phyloP scores from a whole-genome alignment of 2,797 vertebrate genomes.

The Parauchenoglanis punctatus region DNA sequence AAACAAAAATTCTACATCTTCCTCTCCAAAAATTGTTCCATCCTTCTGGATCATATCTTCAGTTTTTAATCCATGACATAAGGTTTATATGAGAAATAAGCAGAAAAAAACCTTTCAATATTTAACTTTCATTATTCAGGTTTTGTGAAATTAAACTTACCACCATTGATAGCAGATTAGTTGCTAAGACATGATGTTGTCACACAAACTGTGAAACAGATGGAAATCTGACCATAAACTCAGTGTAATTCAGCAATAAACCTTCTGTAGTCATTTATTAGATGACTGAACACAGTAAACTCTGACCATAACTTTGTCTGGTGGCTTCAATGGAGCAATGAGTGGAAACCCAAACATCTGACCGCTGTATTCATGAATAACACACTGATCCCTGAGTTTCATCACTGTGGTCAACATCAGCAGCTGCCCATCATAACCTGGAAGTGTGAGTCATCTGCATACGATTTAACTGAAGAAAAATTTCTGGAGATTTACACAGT shows the following conservation, averaged over 20 bases:
- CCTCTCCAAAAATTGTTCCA: not conserved
- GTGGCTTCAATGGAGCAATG: not conserved
- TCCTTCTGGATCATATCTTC: not conserved
- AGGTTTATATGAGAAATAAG: not conserved
- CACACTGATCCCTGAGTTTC: not conserved
- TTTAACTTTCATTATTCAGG: not conserved
- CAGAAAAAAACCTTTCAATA: not conserved
- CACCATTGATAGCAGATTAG: not conserved
- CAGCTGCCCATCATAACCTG: not conserved
- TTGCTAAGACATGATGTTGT: not conserved
- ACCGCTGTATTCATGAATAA: not conserved
- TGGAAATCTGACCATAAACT: not conserved
- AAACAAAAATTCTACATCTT: not conserved
- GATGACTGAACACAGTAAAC: not conserved
- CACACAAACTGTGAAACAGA: not conserved
- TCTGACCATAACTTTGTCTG: not conserved
- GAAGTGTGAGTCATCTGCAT: conserved; percentile 6
- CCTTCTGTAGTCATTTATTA: not conserved
- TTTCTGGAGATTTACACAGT: not conserved
- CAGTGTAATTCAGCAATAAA: not conserved
- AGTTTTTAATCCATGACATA: not conserved
- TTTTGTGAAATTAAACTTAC: not conserved
- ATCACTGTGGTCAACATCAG: not conserved
- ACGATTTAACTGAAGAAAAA: not conserved
- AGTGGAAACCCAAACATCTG: conserved; percentile 1